These are phyloP conservation scores for Onychomys arenicola DNA, from an alignment of 2,797 vertebrate genomes.

Conservation along the genomic window DNA sequence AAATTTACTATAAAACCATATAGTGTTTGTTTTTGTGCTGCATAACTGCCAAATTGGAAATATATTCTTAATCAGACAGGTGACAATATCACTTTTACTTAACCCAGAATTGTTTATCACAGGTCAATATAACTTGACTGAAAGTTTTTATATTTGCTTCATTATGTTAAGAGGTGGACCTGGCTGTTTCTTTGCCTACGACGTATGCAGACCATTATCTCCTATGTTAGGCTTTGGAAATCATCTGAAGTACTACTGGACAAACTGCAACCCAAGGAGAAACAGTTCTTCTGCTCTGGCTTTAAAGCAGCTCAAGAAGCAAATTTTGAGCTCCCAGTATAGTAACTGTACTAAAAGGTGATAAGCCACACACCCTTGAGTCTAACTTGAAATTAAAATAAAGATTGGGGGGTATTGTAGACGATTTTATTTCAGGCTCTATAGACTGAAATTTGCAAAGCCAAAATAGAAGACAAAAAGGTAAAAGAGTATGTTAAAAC, in stretches of 20 bases:
- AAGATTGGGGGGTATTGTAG: conserved; percentile 51
- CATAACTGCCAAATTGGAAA: conserved; percentile 35
- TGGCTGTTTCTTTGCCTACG: conserved; percentile 62
- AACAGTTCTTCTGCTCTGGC: conserved; percentile 53
- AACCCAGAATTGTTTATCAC: conserved; percentile 41
- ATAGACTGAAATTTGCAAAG: conserved; percentile 85
- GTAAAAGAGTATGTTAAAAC: conserved; percentile 75
- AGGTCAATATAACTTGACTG: conserved; percentile 46
- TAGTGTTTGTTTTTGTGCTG: conserved; percentile 36
- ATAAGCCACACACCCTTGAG: conserved; percentile 80
- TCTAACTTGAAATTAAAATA: conserved; percentile 64
- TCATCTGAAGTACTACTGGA: conserved; percentile 19
- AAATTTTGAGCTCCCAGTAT: conserved; percentile 69
- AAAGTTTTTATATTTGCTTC: conserved; percentile 21
- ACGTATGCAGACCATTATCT: conserved; percentile 59
- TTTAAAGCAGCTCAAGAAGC: conserved; percentile 70
- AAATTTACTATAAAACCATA: conserved; percentile 72
- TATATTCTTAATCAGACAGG: conserved; percentile 45
- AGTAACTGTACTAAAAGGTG: conserved; percentile 78
- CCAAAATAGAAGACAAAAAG: conserved; percentile 73
- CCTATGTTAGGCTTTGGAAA: conserved; percentile 67
- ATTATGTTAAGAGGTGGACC: conserved; percentile 43
- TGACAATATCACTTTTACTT: conserved; percentile 53
- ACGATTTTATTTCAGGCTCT: conserved; percentile 68
- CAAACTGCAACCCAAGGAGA: conserved; percentile 64